phyloP scores from a whole-genome alignment of 64 coral and sea anemone species.

The Dendronephthya gigantea region DNA sequence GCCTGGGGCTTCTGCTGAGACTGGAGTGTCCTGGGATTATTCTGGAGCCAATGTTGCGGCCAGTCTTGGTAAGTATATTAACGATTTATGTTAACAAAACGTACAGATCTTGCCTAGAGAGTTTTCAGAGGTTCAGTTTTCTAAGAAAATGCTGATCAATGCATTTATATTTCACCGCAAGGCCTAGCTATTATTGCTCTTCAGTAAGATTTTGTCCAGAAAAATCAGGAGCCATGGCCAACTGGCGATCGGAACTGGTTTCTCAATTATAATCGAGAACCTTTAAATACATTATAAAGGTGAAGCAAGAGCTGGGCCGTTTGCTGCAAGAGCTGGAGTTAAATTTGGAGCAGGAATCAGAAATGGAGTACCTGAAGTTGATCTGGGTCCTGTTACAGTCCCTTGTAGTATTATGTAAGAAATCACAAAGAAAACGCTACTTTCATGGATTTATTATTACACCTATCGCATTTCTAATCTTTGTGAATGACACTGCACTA shows the following conservation, averaged over 20 bases:
- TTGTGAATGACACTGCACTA: too few species aligned
- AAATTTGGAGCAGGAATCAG: background rate
- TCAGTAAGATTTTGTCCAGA: background rate
- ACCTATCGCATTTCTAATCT: too few species aligned
- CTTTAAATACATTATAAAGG: background rate
- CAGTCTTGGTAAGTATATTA: conserved; percentile 1
- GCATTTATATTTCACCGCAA: background rate
- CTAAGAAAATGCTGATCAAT: too few species aligned
- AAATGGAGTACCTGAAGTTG: background rate
- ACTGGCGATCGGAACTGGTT: background rate
- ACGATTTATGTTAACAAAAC: background rate
- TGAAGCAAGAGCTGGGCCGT: background rate
- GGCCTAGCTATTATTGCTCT: background rate
- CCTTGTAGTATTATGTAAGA: background rate
- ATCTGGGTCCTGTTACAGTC: background rate
- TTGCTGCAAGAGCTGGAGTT: background rate
- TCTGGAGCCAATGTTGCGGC: background rate
- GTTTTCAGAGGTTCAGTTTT: background rate
- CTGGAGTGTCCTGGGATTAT: background rate
- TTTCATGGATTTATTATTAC: too few species aligned
- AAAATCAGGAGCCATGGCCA: background rate
- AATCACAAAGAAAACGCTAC: too few species aligned
- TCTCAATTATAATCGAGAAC: background rate
- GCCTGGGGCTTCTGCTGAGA: background rate
- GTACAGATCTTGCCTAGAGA: background rate